phyloP scores from a whole-genome alignment of 2,797 vertebrate genomes.

The Crenichthys baileyi region DNA sequence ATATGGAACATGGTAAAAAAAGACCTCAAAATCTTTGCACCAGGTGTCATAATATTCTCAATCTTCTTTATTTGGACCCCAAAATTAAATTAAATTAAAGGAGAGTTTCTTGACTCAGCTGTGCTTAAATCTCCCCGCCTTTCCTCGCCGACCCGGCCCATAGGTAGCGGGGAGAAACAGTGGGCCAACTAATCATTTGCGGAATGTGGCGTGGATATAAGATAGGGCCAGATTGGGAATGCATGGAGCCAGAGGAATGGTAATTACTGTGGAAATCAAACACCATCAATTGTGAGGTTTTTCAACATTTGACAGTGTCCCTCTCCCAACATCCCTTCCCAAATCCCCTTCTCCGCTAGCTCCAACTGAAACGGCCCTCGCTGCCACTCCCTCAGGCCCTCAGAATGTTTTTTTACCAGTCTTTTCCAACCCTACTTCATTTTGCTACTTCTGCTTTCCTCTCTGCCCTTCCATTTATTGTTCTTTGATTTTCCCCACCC shows the following conservation, averaged over 20 bases:
- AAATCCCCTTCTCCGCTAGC: slow-evolving; percentile 56
- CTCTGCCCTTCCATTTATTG: slow-evolving; percentile 64
- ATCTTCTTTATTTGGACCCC: not conserved
- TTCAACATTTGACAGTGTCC: slow-evolving; percentile 79
- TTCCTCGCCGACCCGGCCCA: slow-evolving; percentile 50
- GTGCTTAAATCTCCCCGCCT: slow-evolving; percentile 18
- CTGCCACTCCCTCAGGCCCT: slow-evolving; percentile 67
- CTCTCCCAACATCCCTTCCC: slow-evolving; percentile 55
- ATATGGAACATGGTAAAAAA: not conserved
- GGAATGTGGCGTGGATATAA: slow-evolving; percentile 83
- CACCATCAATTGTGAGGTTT: slow-evolving; percentile 86
- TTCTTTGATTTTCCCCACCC: slow-evolving; percentile 66
- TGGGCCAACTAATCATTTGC: slow-evolving; percentile 80
- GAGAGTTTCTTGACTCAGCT: slow-evolving; percentile 3
- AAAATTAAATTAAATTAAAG: no score
- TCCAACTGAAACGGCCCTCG: slow-evolving; percentile 69
- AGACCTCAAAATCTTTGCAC: not conserved
- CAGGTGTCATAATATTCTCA: not conserved
- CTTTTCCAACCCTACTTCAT: slow-evolving; percentile 48
- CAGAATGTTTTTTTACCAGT: slow-evolving; percentile 57
- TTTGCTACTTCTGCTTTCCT: slow-evolving; percentile 43
- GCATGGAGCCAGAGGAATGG: slow-evolving; percentile 83
- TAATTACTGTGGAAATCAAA: slow-evolving; percentile 87
- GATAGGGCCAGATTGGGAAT: slow-evolving; percentile 83
- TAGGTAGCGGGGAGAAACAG: slow-evolving; percentile 71